Conservation (phyloP, 2,113 vertebrate genomes). For the Oreotrochilus melanogaster region DNA sequence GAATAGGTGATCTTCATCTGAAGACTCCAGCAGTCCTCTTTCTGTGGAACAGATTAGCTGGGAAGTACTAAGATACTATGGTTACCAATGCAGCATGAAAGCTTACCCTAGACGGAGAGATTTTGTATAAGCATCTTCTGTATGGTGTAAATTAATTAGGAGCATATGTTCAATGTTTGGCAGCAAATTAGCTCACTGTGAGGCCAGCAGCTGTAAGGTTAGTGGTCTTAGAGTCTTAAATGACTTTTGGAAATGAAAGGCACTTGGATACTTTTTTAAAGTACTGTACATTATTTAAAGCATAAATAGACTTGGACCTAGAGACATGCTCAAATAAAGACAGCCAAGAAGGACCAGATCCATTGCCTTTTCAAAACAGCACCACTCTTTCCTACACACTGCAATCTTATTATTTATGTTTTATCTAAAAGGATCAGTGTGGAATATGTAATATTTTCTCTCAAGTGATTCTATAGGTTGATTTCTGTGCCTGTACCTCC, state of each 20-base stretch:
- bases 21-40: background rate
- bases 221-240: background rate
- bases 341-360: background rate
- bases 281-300: background rate
- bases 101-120: background rate
- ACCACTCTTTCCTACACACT: background rate
- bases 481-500: background rate
- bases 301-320: background rate
- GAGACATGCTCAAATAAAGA: background rate
- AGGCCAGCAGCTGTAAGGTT: background rate
- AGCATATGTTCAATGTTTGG: background rate
- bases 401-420: background rate
- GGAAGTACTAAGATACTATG: background rate
- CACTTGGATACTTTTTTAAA: background rate
- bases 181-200: background rate
- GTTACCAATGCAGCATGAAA: background rate
- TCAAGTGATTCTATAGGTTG: background rate
- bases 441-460: background rate
- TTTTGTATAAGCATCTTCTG: background rate
- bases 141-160: conserved; percentile 1
- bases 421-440: background rate
- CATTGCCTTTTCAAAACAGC: background rate
- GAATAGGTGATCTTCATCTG: background rate
- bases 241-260: background rate
- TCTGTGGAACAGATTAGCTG: background rate